Evolutionary conservation across 2,797 vertebrate genomes (phyloP).

Genomic region (Nasua narica): DNA sequence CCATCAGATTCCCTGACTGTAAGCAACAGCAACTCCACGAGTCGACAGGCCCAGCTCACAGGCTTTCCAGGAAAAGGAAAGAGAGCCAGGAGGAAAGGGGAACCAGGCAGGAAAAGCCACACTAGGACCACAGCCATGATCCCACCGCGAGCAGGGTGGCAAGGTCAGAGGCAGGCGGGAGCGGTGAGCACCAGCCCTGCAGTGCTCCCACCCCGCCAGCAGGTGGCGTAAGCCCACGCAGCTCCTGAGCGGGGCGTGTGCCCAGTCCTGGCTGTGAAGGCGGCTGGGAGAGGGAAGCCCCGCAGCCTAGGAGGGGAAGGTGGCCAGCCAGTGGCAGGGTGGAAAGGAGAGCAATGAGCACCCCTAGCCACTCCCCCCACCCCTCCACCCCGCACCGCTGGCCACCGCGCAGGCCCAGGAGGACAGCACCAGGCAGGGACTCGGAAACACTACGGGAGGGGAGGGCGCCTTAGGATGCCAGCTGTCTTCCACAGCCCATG

Average conservation of each 20-base stretch:
- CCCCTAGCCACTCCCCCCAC: no score
- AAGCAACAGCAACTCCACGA: neutral
- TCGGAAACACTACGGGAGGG: fast-evolving
- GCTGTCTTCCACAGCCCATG: neutral
- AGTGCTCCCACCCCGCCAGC: fast-evolving
- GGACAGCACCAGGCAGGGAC: neutral
- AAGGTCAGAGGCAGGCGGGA: neutral
- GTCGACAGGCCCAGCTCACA: neutral
- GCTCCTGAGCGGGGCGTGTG: no score
- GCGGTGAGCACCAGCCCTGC: fast-evolving
- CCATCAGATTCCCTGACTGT: neutral
- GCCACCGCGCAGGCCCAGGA: neutral
- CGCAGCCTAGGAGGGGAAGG: neutral
- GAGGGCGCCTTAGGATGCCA: neutral
- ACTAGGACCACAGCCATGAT: neutral
- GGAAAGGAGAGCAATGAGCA: neutral
- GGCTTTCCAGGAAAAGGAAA: neutral
- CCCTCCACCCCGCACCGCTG: fast-evolving
- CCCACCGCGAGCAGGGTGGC: neutral
- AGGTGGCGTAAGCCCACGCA: neutral
- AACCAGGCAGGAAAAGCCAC: neutral
- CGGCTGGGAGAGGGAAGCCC: neutral
- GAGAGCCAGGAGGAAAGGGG: neutral
- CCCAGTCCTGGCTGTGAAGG: neutral
- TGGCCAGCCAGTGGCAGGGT: fast-evolving